Evolutionary conservation across 2,797 vertebrate genomes (phyloP), one percentile per base, ranked within the genome.

Genomic region (Coregonus suidteri): DNA sequence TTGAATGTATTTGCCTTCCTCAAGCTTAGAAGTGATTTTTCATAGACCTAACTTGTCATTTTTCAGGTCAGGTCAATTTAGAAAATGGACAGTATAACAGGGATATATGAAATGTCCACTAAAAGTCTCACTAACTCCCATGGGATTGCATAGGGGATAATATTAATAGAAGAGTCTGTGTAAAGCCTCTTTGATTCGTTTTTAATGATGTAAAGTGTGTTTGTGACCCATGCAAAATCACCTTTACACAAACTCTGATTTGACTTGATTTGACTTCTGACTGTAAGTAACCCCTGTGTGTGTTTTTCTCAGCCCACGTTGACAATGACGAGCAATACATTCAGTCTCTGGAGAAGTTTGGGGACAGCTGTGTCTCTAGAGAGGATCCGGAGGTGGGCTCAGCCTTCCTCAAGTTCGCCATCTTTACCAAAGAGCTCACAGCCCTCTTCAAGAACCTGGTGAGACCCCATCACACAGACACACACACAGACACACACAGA

Each of bases 391-490:
- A 96, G 54, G 92, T 98, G 71, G 95, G 96, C 53, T 89, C 94
- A 2, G 95, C 96, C 0, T 99, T 99, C 92, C 91, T 96, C 75
- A 97, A 95, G 88, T 98, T 99, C 84, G 92, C 96, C 0, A 91
- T 95, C 68, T 98, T 98, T 86, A 98, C 97, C 79, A 99, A 95
- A 91, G 98, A 99, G 89, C 87, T 99, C 85, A 94, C 96, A 4
- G 96, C 96, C 13, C 97, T 99, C 84, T 97, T 99, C 92, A 99
- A 98, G 86, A 99, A 99, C 93, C 91, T 99, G 96, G 98, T 99
- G 89, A 95, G 95, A 85, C 77, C 59, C 14, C 78, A 59, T 34
- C 35, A 35, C 35, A 35, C 35, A 35, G 6, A 41, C 37, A 6
- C 37, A 37, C 41, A 11, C 41, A 47, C 41, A 47, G 5, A 37